Conservation (phyloP, 2,113 vertebrate species). For the Mesitornis unicolor region DNA sequence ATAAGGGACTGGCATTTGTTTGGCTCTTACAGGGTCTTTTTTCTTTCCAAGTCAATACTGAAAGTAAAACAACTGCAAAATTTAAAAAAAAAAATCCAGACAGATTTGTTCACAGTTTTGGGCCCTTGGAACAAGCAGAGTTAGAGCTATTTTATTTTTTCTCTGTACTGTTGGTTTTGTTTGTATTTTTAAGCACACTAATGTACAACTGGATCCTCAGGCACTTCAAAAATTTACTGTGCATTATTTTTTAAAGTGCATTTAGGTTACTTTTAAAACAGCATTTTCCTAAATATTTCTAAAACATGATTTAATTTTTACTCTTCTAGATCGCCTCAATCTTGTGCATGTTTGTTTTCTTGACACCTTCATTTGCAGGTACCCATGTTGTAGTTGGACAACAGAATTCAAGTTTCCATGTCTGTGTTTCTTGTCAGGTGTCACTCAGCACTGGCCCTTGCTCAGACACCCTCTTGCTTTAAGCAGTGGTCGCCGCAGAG, state of each 20-base stretch:
- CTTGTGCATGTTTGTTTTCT: background rate
- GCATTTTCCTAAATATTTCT: background rate
- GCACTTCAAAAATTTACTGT: background rate
- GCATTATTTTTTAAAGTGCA: background rate
- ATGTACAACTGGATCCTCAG: background rate
- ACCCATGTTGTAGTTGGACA: background rate
- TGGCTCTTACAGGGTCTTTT: background rate
- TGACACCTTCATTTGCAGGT: background rate
- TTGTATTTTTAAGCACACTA: background rate
- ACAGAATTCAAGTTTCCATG: background rate
- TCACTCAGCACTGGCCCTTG: background rate
- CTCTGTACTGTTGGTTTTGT: background rate
- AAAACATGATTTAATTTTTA: background rate
- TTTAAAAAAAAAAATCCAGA: background rate
- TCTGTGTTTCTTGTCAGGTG: background rate
- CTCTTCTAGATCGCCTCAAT: background rate
- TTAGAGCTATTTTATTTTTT: background rate
- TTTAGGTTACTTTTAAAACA: background rate
- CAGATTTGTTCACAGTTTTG: background rate
- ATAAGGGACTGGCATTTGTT: background rate
- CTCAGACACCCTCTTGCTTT: accelerated
- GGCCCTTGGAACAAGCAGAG: background rate
- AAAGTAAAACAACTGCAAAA: background rate
- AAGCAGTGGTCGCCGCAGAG: background rate
- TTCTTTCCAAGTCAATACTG: background rate